phyloP scores from a whole-genome alignment of 2,797 vertebrate species.

The Artibeus lituratus region DNA sequence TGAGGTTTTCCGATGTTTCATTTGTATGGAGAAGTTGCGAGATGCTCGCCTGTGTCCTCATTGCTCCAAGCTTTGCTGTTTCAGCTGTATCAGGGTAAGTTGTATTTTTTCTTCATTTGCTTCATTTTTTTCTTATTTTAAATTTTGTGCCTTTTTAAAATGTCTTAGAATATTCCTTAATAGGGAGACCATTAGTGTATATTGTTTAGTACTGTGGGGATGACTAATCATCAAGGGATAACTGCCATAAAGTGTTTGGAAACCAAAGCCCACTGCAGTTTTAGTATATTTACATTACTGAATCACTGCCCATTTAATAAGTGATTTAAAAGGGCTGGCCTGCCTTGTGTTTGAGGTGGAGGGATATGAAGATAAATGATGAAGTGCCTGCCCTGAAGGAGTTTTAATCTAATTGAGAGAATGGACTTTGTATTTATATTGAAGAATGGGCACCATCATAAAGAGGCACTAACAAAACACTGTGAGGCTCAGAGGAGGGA shows the following conservation, averaged over 20 bases:
- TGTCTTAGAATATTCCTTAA: background rate
- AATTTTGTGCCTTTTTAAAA: background rate
- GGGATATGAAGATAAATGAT: background rate
- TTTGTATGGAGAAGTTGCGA: conserved; percentile 99
- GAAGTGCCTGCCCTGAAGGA: background rate
- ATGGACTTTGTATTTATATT: background rate
- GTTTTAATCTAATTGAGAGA: background rate
- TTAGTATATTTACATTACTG: conserved; percentile 27
- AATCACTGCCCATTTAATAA: background rate
- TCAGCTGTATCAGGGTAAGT: conserved; percentile 98
- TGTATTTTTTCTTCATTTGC: background rate
- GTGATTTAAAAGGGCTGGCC: background rate
- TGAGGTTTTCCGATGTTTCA: conserved; percentile 99
- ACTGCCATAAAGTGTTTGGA: background rate
- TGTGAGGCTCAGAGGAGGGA: background rate
- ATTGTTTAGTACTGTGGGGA: background rate
- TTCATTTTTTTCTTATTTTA: background rate
- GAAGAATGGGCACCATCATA: background rate
- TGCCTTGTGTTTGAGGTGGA: conserved; percentile 20
- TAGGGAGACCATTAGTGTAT: background rate
- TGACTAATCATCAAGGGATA: background rate
- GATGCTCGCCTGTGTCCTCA: conserved; percentile 98
- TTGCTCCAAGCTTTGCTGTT: conserved; percentile 99
- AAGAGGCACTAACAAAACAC: background rate
- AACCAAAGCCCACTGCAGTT: background rate